Base-by-base conservation (phyloP, 2,888 invertebrate species). In the Dolichopus griseipennis region DNA sequence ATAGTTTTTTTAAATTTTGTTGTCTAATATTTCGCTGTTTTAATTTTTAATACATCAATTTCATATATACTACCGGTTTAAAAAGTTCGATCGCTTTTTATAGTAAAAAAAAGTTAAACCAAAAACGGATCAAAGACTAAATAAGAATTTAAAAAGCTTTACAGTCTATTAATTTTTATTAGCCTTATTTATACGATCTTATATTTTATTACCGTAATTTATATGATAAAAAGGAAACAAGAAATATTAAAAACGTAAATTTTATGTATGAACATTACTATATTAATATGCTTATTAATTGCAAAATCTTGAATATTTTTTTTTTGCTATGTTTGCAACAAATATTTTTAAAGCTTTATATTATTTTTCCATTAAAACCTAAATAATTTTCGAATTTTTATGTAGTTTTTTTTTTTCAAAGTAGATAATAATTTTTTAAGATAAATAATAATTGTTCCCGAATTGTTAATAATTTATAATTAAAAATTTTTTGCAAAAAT, bases 1-100 rank as follows among this genome's bases (percentile, higher is more conserved):
- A 74, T 63, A 68, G 15, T 52, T 18, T 52, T 18, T 52, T 52
- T 15, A 52, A 52, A 18, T 27, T 27, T 27, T 52, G 52, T 37
- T 37, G 37, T 37, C 37, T 5, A 37, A 18, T 12, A 52, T 52
- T 52, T n/a, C 15, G 52, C 18, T 41, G 41, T n/a, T 52, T 52
- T 52, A 52, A 52, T 52, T 52, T 52, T 52, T 52, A 52, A 52
- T 52, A n/a, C 6, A 52, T 18, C 37, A 12, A 37, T 37, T 37
- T 37, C 37, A 37, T 37, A 37, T 37, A 6, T 52, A 52, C n/a
- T 52, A 52, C 18, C 15, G 52, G n/a, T 52, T n/a, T 15, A 52
- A 52, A n/a, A 52, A 52, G 52, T 52, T 9, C 52, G 52, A 18
- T 18, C 52, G 52, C 52, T 52, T 52, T 52, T 52, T 52, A 52